Evolutionary conservation across 2,113 vertebrate species (phyloP).

Genomic region (Hiodon tergisus): DNA sequence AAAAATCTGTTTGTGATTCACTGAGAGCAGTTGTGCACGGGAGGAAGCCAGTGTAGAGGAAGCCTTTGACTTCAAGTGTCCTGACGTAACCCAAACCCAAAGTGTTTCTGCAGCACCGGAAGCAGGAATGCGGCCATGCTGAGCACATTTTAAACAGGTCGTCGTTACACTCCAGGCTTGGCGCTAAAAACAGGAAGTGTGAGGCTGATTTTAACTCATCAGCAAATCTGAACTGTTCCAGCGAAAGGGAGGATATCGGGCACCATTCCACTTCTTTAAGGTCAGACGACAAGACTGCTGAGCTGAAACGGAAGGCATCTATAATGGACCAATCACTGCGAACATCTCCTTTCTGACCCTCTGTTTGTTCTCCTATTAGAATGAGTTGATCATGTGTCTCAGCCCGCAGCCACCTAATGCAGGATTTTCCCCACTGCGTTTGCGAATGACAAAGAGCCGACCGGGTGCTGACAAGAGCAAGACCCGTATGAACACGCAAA

Average conservation of each 20-base stretch:
- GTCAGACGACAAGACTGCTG: not conserved
- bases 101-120: constrained; percentile 62
- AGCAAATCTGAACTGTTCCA: constrained; percentile 26
- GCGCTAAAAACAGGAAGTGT: constrained; percentile 37
- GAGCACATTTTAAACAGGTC: constrained; percentile 53
- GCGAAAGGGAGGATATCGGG: not conserved
- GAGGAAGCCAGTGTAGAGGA: constrained; percentile 58
- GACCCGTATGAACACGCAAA: too few species aligned
- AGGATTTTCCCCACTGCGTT: too few species aligned
- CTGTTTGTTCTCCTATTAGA: too few species aligned
- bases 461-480: too few species aligned
- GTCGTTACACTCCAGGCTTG: constrained; percentile 48
- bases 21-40: not conserved
- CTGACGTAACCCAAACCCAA: constrained; percentile 60
- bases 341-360: too few species aligned
- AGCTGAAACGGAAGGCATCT: not conserved
- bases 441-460: too few species aligned
- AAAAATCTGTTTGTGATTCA: not conserved
- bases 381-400: too few species aligned
- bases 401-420: too few species aligned
- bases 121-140: constrained; percentile 57
- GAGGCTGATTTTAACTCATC: constrained; percentile 34
- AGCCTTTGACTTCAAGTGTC: constrained; percentile 51
- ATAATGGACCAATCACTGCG: not conserved
- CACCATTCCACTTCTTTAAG: not conserved